Evolutionary conservation across 2,888 invertebrate genomes (phyloP).

Genomic region (Zele albiditarsus): DNA sequence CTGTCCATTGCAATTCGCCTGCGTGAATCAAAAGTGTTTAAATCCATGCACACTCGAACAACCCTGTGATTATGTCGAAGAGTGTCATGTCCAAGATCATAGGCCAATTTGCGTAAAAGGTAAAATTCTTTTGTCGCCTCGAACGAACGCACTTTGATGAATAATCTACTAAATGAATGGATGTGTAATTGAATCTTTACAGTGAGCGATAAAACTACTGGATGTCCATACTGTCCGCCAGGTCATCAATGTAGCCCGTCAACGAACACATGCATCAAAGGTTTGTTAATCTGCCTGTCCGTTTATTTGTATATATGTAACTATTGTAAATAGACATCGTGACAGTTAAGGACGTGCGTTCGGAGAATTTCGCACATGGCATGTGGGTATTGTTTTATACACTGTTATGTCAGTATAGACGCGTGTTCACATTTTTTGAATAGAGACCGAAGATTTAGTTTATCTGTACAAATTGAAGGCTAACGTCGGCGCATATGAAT

Average conservation of each 20-base stretch:
- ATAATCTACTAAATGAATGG: neutral
- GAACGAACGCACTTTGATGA: too few relatives aligned
- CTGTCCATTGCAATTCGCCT: conserved; percentile 85
- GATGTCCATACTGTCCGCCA: conserved; percentile 80
- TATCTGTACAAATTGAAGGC: neutral
- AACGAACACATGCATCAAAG: conserved; percentile 88
- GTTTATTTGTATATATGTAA: conserved; percentile 66
- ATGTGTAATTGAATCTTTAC: conserved; percentile 26
- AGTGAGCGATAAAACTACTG: conserved; percentile 51
- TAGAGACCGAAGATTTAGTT: conserved; percentile 8
- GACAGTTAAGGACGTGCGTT: conserved; percentile 23
- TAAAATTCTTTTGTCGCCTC: conserved; percentile 65
- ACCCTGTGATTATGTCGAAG: conserved; percentile 83
- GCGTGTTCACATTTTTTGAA: neutral
- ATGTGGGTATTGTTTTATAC: conserved; percentile 27
- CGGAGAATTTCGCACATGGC: conserved; percentile 28
- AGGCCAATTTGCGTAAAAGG: conserved; percentile 89
- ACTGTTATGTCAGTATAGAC: conserved; percentile 24
- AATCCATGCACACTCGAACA: conserved; percentile 86
- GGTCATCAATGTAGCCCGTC: conserved; percentile 85
- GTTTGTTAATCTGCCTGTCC: conserved; percentile 73
- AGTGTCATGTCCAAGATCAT: conserved; percentile 88
- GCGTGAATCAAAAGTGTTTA: conserved; percentile 84
- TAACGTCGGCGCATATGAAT: conserved; percentile 29
- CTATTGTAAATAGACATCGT: conserved; percentile 62